Evolutionary conservation across 2,888 invertebrate genomes (phyloP), one percentile per base, ranked within the genome.

Genomic region (Chalcis sispes): DNA sequence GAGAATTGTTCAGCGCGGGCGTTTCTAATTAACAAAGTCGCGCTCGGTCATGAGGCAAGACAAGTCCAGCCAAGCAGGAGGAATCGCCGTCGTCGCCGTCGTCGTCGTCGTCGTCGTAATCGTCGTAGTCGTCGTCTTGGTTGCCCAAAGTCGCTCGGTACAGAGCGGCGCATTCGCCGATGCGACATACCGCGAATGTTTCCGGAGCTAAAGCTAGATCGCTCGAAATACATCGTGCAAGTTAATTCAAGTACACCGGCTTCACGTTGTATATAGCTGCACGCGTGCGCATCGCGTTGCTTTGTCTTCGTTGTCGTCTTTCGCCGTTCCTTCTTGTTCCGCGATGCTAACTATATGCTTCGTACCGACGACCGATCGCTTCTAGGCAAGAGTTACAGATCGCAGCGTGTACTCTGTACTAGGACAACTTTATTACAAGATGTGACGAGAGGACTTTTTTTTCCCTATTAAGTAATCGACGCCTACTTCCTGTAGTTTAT

Each of bases 241-340:
- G 84, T 85, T 83, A 84, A 86, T 85, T 85, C 85, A 85, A 86
- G 84, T 85, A 83, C 85, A 83, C 84, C 81, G 83, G 80, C 82
- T 82, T 81, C 81, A 36, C 4, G 81, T 66, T 76, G 73, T 71
- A 61, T 71, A 72, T 78, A 76, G 78, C 74, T 46, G 10, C 76
- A 4, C 15, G 64, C 67, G n/a, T 42, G n/a, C n/a, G 46, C 23
- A 42, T 27, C 48, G 23, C 69, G 56, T 59, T 65, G 70, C 25
- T 56, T 64, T 69, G 27, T 7, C 36, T 4, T 10, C 4, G 10
- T 10, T 36, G 5, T 4, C 36, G 10, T 58, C 36, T 56, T 61
- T 40, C 56, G 61, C 32, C 18, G 29, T 18, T 62, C 46, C 50
- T 62, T 29, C n/a, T 27, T 66, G 40, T 66, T 40, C 54, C 36